Evolutionary conservation across 2,888 invertebrate species (phyloP).

Genomic region (Tenthredo scrophulariae): DNA sequence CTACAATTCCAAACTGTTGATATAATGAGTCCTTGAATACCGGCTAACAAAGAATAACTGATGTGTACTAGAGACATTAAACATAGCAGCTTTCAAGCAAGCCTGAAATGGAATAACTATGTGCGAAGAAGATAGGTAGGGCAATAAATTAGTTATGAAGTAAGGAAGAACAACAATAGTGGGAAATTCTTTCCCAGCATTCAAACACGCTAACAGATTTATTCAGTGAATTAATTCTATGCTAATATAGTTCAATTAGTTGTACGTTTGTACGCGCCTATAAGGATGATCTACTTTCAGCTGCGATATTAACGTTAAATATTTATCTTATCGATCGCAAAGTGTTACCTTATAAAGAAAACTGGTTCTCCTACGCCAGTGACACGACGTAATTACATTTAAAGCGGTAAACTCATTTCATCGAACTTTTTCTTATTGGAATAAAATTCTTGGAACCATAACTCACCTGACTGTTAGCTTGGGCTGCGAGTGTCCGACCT

Average conservation of each 20-base stretch:
- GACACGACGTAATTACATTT: neutral
- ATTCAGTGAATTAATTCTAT: slow-evolving; percentile 30
- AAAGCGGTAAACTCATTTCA: neutral
- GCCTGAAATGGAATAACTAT: neutral
- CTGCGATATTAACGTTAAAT: neutral
- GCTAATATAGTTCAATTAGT: slow-evolving; percentile 47
- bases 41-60: neutral
- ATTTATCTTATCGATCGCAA: neutral
- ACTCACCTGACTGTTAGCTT: slow-evolving; percentile 79
- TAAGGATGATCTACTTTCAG: slow-evolving; percentile 26
- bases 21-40: neutral
- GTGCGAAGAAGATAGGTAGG: neutral
- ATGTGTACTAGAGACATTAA: neutral
- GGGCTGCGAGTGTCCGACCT: slow-evolving; percentile 77
- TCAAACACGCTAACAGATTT: neutral
- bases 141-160: slow-evolving; percentile 41
- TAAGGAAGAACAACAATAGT: slow-evolving; percentile 7
- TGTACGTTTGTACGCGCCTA: neutral
- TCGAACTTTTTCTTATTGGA: neutral
- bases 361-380: slow-evolving; percentile 13
- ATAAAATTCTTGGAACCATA: neutral
- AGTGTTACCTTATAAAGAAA: neutral
- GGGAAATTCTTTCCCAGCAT: slow-evolving; percentile 18
- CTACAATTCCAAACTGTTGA: neutral
- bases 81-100: neutral